phyloP scores from a whole-genome alignment of 2,888 invertebrate species.

The Epirrita christyi region DNA sequence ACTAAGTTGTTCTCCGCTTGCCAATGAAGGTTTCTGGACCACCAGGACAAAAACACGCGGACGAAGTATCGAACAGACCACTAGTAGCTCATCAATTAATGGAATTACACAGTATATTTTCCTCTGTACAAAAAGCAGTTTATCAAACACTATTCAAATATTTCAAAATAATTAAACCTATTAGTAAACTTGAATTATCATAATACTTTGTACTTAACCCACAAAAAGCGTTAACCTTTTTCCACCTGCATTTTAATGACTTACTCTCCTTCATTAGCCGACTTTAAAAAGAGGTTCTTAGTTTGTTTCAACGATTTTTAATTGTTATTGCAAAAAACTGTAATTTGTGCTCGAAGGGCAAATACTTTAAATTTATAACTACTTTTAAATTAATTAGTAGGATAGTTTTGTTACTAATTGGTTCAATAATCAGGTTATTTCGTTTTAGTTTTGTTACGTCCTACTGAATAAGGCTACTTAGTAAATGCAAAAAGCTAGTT shows the following conservation, averaged over 20 bases:
- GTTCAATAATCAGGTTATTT: not conserved
- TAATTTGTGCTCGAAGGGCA: not conserved
- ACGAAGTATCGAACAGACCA: too few species aligned
- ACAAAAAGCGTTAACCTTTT: constrained; percentile 26
- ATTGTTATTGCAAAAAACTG: constrained; percentile 9
- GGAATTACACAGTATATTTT: not conserved
- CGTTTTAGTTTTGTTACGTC: not conserved
- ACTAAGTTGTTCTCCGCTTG: too few species aligned
- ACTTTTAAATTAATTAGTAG: constrained; percentile 12
- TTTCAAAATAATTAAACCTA: constrained; percentile 3
- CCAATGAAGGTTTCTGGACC: too few species aligned
- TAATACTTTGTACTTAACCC: not conserved
- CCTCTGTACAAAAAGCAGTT: not conserved
- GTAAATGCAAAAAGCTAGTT: too few species aligned
- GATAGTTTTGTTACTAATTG: not conserved
- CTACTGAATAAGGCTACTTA: too few species aligned
- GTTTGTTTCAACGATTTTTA: constrained; percentile 2
- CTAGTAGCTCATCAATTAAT: not conserved
- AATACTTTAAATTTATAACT: constrained; percentile 2
- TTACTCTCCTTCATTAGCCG: constrained; percentile 31
- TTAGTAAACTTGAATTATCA: constrained; percentile 6
- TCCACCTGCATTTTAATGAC: constrained; percentile 32
- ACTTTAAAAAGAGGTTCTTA: constrained; percentile 2
- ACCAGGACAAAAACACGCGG: too few species aligned
- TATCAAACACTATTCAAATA: not conserved